Base-by-base conservation (phyloP, 2,113 vertebrate genomes). In the Phycodurus eques region DNA sequence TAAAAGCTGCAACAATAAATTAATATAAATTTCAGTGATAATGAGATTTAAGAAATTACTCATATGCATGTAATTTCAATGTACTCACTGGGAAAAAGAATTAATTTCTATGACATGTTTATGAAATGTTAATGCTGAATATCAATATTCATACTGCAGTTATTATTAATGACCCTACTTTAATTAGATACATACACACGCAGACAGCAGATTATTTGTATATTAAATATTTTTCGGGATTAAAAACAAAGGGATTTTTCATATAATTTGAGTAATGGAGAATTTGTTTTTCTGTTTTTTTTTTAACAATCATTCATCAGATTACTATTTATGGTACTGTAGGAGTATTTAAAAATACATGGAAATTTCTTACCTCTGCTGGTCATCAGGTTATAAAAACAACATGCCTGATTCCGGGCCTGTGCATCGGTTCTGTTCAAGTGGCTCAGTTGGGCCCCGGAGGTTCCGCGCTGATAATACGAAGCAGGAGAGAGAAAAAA, bases 351-450 rank as follows among this genome's bases (percentile, higher is more conserved):
- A 31, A 6, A 31, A 33, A 17, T 54, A 68, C 9, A 33, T 53
- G 15, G 20, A 68, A 35, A 31, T 65, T 17, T 70, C 85, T 49
- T 87, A 91, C 90, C 88, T 90, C 84, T 87, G 82, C 75, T 85
- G 83, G 65, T 89, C 90, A 91, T 91, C 80, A 83, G 90, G 90
- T 89, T 91, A 90, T 82, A 82, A 85, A 87, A 73, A 87, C 87
- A 88, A 85, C 79, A 85, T 88, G 84, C 78, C 79, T 72, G 76
- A 73, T 80, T 84, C 80, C 67, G 27, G 70, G 79, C 72, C 75
- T 88, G 88, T 74, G 85, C 88, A 86, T 89, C 79, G 67, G 86
- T 72, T 84, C 81, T 70, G 75, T 67, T 47, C 72, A 77, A 76
- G 74, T 20, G 60, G 70, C 77, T 75, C 51, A 56, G 61, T 65